phyloP scores from a whole-genome alignment of 2,797 vertebrate genomes.

The Mormyrus hasselquistii region DNA sequence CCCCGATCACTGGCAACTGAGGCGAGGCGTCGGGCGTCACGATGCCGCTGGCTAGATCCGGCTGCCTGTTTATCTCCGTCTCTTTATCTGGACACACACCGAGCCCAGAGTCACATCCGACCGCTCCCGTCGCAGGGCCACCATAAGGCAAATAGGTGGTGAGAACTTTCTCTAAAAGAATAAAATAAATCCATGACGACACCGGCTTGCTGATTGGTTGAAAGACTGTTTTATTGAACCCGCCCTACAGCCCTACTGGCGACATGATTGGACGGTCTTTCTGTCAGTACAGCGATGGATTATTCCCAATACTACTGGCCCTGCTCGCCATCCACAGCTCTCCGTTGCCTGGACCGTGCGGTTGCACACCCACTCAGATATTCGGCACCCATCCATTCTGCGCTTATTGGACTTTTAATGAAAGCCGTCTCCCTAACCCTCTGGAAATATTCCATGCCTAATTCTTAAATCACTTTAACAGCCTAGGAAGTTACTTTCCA shows the following conservation, averaged over 20 bases:
- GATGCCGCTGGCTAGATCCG: background rate
- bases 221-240: background rate
- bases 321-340: background rate
- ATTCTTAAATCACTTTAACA: background rate
- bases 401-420: background rate
- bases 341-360: background rate
- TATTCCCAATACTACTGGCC: background rate
- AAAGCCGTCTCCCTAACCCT: background rate
- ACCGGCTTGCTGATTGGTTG: constrained; percentile 10
- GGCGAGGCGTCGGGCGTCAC: constrained; percentile 2
- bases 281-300: constrained; percentile 1
- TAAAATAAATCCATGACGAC: constrained; percentile 23
- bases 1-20: background rate
- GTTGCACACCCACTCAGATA: background rate
- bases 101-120: background rate
- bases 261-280: background rate
- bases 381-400: background rate
- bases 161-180: constrained; percentile 19
- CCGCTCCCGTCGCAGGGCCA: background rate
- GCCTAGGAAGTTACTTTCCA: background rate
- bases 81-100: background rate
- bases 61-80: background rate
- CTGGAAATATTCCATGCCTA: background rate
- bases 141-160: constrained; percentile 8
- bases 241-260: background rate